Evolutionary conservation across 1,140 invertebrate genomes (phyloP).

Genomic region (Neodiprion fabricii): DNA sequence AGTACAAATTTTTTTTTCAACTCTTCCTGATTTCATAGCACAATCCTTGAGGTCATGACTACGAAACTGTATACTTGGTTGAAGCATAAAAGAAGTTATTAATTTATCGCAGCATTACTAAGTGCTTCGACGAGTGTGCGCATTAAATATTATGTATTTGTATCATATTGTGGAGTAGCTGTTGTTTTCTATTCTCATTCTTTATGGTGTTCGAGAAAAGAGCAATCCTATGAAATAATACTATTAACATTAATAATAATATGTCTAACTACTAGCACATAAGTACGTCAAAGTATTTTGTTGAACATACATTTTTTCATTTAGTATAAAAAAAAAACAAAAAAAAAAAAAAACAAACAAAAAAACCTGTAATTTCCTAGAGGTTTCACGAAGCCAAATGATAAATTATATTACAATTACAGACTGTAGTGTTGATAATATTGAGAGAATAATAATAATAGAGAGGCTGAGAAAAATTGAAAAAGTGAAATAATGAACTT

Average conservation of each 20-base stretch:
- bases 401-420: background rate
- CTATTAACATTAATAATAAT: background rate
- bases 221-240: slow-evolving; percentile 2
- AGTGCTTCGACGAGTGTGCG: background rate
- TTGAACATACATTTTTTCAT: background rate
- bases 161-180: background rate
- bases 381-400: slow-evolving; percentile 4
- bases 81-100: background rate
- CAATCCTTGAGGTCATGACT: background rate
- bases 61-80: background rate
- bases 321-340: background rate
- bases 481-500: background rate
- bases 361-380: background rate
- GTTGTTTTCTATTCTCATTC: background rate
- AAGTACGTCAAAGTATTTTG: slow-evolving; percentile 5
- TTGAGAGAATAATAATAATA: background rate
- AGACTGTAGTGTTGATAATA: background rate
- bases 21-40: too few species aligned
- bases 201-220: slow-evolving; percentile 1
- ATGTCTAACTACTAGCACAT: background rate
- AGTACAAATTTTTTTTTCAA: too few species aligned
- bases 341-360: background rate
- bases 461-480: background rate
- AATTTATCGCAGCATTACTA: background rate
- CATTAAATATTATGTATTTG: background rate